Evolutionary conservation across 2,888 invertebrate species (phyloP).

Genomic region (Pollenia labialis): DNA sequence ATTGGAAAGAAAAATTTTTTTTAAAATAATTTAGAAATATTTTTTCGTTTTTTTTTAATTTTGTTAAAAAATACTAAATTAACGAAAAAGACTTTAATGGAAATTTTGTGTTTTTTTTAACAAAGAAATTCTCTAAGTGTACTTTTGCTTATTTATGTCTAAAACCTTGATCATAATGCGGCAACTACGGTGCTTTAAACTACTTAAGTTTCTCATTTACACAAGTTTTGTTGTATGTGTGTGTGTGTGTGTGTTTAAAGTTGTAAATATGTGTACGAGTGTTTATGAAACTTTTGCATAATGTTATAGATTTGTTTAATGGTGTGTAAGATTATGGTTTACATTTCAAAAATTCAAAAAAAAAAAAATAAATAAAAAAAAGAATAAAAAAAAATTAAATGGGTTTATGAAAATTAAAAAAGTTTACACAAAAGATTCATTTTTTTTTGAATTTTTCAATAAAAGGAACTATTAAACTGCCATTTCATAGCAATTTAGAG

Average conservation of each 20-base stretch:
- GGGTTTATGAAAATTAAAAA: neutral
- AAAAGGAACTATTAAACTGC: no score
- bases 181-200: slow-evolving; percentile 52
- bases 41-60: no score
- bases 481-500: no score
- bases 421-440: neutral
- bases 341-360: slow-evolving; percentile 11
- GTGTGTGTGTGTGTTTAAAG: neutral
- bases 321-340: slow-evolving; percentile 60
- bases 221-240: neutral
- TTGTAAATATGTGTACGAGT: slow-evolving; percentile 18
- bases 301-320: slow-evolving; percentile 67
- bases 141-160: slow-evolving; percentile 16
- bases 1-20: neutral
- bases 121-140: slow-evolving; percentile 29
- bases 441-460: no score
- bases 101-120: neutral
- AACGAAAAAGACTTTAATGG: neutral
- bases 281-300: slow-evolving; percentile 60
- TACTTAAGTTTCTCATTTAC: slow-evolving; percentile 60
- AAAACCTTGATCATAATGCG: slow-evolving; percentile 62
- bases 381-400: slow-evolving; percentile 17
- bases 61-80: no score
- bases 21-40: no score
- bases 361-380: slow-evolving; percentile 3